These are phyloP conservation scores for Heliconius erato DNA, from an alignment of 2,888 invertebrate species.

Conservation along the genomic window DNA sequence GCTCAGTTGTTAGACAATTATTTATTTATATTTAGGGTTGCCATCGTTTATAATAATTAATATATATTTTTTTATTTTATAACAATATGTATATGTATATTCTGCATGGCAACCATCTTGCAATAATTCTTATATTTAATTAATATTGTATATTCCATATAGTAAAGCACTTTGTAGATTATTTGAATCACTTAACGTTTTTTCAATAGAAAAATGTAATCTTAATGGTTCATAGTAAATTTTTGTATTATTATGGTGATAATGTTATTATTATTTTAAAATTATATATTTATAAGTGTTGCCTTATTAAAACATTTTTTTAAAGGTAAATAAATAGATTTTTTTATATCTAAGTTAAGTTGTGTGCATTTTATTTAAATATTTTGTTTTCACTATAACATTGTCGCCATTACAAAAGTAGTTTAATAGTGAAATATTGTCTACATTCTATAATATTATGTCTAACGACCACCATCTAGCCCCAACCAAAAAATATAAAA, in stretches of 20 bases:
- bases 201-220: neutral
- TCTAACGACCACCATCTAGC: conserved; percentile 40
- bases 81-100: too few relatives aligned
- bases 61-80: neutral
- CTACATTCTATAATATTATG: conserved; percentile 19
- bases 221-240: neutral
- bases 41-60: neutral
- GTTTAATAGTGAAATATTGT: neutral
- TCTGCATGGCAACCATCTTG: neutral
- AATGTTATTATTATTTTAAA: neutral
- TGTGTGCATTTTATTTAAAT: too few relatives aligned
- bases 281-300: neutral
- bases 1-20: conserved; percentile 17
- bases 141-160: neutral
- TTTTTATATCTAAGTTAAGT: neutral
- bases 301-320: neutral
- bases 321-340: neutral
- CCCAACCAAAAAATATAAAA: conserved; percentile 26
- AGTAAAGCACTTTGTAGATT: conserved; percentile 15
- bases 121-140: conserved; percentile 4
- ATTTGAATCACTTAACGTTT: neutral
- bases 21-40: neutral
- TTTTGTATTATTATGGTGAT: neutral
- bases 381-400: neutral
- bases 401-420: conserved; percentile 2